phyloP scores from a whole-genome alignment of 2,113 vertebrate genomes.

The Syngnathoides biaculeatus region DNA sequence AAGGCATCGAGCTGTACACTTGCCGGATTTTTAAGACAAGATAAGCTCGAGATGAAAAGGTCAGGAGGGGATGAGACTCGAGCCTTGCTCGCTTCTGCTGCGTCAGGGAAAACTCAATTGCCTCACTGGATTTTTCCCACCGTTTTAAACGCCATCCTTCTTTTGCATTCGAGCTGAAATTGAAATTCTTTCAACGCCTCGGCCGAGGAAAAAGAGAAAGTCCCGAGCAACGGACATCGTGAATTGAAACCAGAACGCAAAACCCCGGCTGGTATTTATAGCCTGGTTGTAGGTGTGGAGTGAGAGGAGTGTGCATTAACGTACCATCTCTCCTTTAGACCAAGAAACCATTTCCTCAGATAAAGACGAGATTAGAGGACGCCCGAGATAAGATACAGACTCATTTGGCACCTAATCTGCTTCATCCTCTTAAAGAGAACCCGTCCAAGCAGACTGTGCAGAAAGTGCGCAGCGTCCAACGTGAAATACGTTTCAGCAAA shows the following conservation, averaged over 20 bases:
- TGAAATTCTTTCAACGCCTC: slow-evolving; percentile 33
- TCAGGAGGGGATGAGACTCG: slow-evolving; percentile 53
- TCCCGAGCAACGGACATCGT: slow-evolving; percentile 14
- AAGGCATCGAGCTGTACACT: background rate
- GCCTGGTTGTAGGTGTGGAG: slow-evolving; percentile 57
- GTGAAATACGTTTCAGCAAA: slow-evolving; percentile 39
- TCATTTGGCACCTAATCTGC: slow-evolving; percentile 47
- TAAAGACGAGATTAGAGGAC: slow-evolving; percentile 46
- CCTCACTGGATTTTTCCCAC: slow-evolving; percentile 20
- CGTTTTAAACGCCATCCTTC: slow-evolving; percentile 20
- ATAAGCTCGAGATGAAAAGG: slow-evolving; percentile 58
- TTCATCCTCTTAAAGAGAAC: slow-evolving; percentile 40
- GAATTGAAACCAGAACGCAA: slow-evolving; percentile 18
- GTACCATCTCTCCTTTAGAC: background rate
- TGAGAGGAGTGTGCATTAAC: slow-evolving; percentile 51
- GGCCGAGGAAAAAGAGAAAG: slow-evolving; percentile 12
- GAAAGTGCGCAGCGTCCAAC: slow-evolving; percentile 8
- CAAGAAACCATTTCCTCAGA: slow-evolving; percentile 38
- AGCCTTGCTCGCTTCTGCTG: slow-evolving; percentile 35
- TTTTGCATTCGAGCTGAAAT: slow-evolving; percentile 26
- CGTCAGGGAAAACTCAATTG: slow-evolving; percentile 53
- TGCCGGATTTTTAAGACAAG: slow-evolving; percentile 45
- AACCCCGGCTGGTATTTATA: slow-evolving; percentile 56
- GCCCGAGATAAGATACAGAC: slow-evolving; percentile 55
- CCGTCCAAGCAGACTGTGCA: background rate